Percentiles rank a stretch among this genome's conserved stretches.
phyloP scores from a whole-genome alignment of 2,888 invertebrate genomes.

The Nymphalis c-album region DNA sequence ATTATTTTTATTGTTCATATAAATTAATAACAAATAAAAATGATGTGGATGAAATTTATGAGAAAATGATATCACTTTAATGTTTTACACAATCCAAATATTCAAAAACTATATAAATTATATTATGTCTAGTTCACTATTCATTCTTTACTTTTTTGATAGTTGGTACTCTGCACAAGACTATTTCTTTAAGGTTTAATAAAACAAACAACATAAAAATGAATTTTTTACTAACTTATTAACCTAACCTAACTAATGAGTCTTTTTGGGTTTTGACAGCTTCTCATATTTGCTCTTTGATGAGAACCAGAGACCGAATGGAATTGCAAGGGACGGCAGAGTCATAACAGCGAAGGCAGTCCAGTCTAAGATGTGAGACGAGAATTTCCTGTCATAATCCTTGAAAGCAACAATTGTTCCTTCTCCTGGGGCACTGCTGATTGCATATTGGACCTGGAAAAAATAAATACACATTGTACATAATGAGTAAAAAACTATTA shows the following conservation, averaged over 20 bases:
- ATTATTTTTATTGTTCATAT: constrained; percentile 69
- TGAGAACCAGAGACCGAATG: constrained; percentile 95
- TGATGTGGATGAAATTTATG: constrained; percentile 52
- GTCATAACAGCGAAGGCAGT: constrained; percentile 98
- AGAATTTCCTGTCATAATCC: constrained; percentile 98
- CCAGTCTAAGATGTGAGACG: constrained; percentile 98
- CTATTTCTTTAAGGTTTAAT: not conserved
- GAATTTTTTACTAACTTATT: constrained; percentile 36
- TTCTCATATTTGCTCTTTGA: constrained; percentile 97
- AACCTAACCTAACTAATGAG: constrained; percentile 63
- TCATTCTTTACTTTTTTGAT: not conserved
- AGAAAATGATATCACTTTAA: constrained; percentile 43
- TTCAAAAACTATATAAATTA: not conserved
- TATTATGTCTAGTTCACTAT: not conserved
- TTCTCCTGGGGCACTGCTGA: constrained; percentile 96
- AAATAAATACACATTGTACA: constrained; percentile 36
- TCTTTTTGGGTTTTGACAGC: constrained; percentile 87
- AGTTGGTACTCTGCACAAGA: constrained; percentile 4
- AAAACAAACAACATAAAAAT: constrained; percentile 54
- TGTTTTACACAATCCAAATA: constrained; percentile 50
- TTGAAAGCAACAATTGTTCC: constrained; percentile 95
- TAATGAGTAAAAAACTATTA: no score
- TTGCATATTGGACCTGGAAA: constrained; percentile 84
- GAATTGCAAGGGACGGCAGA: constrained; percentile 95
- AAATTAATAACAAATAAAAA: constrained; percentile 67